A percentile compares a stretch with the other conserved stretches of the same genome.
Evolutionary conservation across 2,888 invertebrate species (phyloP).

Genomic region (Aphidoletes aphidimyza): DNA sequence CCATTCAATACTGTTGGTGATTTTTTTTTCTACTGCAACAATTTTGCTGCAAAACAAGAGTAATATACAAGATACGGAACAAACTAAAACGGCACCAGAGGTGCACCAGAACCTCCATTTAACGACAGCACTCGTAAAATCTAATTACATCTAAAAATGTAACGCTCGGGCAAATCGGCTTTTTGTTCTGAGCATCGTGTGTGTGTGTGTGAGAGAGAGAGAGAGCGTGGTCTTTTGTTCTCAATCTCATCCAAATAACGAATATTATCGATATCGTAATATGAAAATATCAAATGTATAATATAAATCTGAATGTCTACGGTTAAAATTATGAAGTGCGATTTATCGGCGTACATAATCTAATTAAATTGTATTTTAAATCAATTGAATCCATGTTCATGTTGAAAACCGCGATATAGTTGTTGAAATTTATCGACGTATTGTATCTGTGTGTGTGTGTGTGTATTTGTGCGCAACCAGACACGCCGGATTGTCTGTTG

Average conservation of each 20-base stretch:
- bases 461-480: neutral
- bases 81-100: neutral
- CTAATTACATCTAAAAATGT: constrained; percentile 36
- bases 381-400: constrained; percentile 24
- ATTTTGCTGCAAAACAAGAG: constrained; percentile 6
- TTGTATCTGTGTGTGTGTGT: no score
- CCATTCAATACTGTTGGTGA: neutral
- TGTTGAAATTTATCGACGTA: constrained; percentile 26
- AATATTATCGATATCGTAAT: constrained; percentile 14
- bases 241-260: neutral
- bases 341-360: constrained; percentile 26
- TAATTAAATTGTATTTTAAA: constrained; percentile 49
- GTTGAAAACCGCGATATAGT: constrained; percentile 14
- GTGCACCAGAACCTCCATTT: neutral
- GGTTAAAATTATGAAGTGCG: neutral
- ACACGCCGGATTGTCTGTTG: no score
- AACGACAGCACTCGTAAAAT: neutral
- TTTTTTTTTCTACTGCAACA: no score
- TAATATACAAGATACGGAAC: neutral
- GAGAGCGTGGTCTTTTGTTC: neutral
- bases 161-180: no score
- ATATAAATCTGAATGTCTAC: neutral
- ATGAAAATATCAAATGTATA: no score
- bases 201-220: no score
- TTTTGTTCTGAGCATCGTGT: neutral